phyloP scores from a whole-genome alignment of 2,888 invertebrate genomes.

The Watsonalla binaria region DNA sequence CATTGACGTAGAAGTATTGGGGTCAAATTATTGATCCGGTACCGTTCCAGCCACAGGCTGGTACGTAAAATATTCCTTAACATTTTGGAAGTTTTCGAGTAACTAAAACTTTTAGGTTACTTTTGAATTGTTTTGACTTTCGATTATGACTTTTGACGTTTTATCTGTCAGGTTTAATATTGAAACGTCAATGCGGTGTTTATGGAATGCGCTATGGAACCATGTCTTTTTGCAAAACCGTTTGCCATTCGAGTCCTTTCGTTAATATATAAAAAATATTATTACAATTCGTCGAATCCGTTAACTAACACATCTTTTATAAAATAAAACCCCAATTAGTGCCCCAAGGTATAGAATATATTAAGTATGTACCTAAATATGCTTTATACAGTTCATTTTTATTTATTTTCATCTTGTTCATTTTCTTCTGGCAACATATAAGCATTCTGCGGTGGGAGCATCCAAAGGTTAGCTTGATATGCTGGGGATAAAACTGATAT shows the following conservation, averaged over 20 bases:
- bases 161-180: too few relatives aligned
- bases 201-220: too few relatives aligned
- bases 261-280: too few relatives aligned
- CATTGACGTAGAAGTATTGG: slow-evolving; percentile 30
- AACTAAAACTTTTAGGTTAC: slow-evolving; percentile 18
- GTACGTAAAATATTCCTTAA: slow-evolving; percentile 59
- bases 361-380: too few relatives aligned
- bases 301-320: too few relatives aligned
- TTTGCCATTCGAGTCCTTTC: too few relatives aligned
- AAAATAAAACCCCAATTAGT: too few relatives aligned
- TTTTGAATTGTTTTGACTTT: slow-evolving; percentile 20
- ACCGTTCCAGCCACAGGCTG: slow-evolving; percentile 62
- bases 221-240: too few relatives aligned
- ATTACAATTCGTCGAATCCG: too few relatives aligned
- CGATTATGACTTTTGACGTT: neutral
- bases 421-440: slow-evolving; percentile 38
- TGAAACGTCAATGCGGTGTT: too few relatives aligned
- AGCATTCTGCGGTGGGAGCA: slow-evolving; percentile 57
- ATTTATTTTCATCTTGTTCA: slow-evolving; percentile 14
- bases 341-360: too few relatives aligned
- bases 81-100: slow-evolving; percentile 36
- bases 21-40: slow-evolving; percentile 50
- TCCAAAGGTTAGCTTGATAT: slow-evolving; percentile 45
- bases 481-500: slow-evolving; percentile 54
- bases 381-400: neutral